Evolutionary conservation across 2,888 invertebrate species (phyloP).

Genomic region (Thyatira batis): DNA sequence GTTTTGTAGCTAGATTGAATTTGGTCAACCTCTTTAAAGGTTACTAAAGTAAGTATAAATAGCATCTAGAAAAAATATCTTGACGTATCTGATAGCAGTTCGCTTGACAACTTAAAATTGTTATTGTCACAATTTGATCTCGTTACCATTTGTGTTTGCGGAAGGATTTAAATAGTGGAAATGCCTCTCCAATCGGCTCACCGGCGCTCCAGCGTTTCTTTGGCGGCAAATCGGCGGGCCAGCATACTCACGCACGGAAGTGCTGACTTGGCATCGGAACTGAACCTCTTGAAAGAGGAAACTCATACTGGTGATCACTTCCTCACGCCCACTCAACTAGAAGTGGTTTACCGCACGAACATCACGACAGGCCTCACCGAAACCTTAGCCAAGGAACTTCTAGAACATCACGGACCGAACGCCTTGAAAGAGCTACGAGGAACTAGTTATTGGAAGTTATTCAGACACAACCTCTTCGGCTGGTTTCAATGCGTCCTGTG

Average conservation of each 20-base stretch:
- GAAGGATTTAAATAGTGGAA: neutral
- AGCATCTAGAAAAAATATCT: too few species aligned
- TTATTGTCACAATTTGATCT: too few species aligned
- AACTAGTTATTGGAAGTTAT: conserved; percentile 84
- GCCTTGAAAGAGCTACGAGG: conserved; percentile 81
- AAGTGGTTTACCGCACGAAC: conserved; percentile 70
- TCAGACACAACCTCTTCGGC: conserved; percentile 85
- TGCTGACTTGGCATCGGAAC: conserved; percentile 35
- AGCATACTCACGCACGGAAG: conserved; percentile 31
- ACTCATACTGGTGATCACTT: conserved; percentile 71
- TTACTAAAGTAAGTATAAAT: too few species aligned
- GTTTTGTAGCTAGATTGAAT: too few species aligned
- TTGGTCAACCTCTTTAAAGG: too few species aligned
- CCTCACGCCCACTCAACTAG: conserved; percentile 65
- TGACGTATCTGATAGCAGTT: neutral
- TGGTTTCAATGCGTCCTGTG: conserved; percentile 88
- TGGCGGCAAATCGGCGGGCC: conserved; percentile 30
- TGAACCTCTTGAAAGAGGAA: conserved; percentile 64
- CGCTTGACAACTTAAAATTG: neutral
- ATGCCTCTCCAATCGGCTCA: conserved; percentile 41
- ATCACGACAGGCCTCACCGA: conserved; percentile 78
- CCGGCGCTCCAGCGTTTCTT: conserved; percentile 44
- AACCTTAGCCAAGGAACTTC: conserved; percentile 75
- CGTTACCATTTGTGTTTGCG: neutral
- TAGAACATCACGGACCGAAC: conserved; percentile 83